Base-by-base conservation (phyloP, 1,140 invertebrate genomes). In the Acromyrmex charruanus region DNA sequence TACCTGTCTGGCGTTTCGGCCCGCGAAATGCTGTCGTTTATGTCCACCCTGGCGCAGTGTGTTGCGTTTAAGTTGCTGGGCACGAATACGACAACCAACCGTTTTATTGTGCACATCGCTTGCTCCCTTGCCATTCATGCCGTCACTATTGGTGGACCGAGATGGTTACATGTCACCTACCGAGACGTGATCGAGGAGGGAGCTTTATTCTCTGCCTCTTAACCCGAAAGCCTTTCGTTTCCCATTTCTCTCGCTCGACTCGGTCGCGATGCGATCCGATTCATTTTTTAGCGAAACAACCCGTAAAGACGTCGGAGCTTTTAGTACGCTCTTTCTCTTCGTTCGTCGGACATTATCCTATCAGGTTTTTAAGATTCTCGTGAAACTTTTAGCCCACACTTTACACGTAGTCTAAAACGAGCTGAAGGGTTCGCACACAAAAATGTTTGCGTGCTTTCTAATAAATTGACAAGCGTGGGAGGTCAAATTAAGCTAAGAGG, bases 1-100 rank as follows among this genome's bases (percentile, higher is more conserved):
- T 89, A 92, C 88, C 90, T 91, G 87, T 86, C 89, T 80, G 89
- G 71, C 79, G 85, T 90, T 89, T 88, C 82, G 77, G 79, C 69
- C 71, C 72, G 69, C 63, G 85, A 90, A 91, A 93, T 91, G 87
- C 75, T 79, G 80, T 68, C 85, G 72, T 79, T 87, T 88, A 89
- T 68, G 71, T 85, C 86, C 25, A 65, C 44, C 44, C 44, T n/a
- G 9, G 25, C 44, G 44, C 44, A 14, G 14, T 69, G 51, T n/a
- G 35, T 31, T 9, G n/a, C 25, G 39, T 63, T 77, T 21, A 31
- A 14, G 59, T 69, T 87, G 89, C 77, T 79, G 87, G 66, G 86
- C 89, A 88, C 86, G 87, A 90, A 90, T 89, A 88, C 84, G 68
- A 61, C 84, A 88, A 88, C 81, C 51, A 49, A 69, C 16, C 81